These are phyloP conservation scores for Cremastinae sp. DNA, from an alignment of 2,888 invertebrate genomes.

Conservation along the genomic window DNA sequence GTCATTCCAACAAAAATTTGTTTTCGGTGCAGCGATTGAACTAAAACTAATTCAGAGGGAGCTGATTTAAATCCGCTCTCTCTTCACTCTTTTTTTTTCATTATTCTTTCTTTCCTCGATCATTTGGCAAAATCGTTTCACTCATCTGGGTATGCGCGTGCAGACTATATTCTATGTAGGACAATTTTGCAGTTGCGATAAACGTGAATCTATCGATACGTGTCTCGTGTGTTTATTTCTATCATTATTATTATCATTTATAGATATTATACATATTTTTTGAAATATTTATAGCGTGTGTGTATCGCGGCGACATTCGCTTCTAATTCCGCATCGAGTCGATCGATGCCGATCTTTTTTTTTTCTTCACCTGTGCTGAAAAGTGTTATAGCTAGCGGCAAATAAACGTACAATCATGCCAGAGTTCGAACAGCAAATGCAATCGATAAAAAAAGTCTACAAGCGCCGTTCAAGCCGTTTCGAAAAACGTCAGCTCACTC, in stretches of 20 bases:
- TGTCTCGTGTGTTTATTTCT: conserved; percentile 33
- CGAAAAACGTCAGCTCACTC: conserved; percentile 45
- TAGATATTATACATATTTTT: no score
- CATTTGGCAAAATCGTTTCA: no score
- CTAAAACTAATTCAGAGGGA: no score
- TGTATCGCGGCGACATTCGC: conserved; percentile 52
- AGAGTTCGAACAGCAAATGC: conserved; percentile 45
- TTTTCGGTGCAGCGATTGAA: no score
- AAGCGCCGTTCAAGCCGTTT: conserved; percentile 27
- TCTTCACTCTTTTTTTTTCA: no score
- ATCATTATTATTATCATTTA: no score
- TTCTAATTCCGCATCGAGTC: conserved; percentile 26
- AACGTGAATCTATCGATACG: conserved; percentile 27
- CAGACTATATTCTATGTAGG: conserved; percentile 57
- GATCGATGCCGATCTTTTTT: conserved; percentile 6
- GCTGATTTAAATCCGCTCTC: no score
- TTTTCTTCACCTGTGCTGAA: background rate
- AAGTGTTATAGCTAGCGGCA: background rate
- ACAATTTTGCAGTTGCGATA: conserved; percentile 35
- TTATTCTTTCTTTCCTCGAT: no score
- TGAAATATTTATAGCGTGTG: conserved; percentile 22
- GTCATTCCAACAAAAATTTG: no score
- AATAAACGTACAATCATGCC: conserved; percentile 47
- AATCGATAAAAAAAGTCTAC: conserved; percentile 15
- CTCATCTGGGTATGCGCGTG: conserved; percentile 60